Evolutionary conservation across 2,113 vertebrate species (phyloP).

Genomic region (Tichodroma muraria): DNA sequence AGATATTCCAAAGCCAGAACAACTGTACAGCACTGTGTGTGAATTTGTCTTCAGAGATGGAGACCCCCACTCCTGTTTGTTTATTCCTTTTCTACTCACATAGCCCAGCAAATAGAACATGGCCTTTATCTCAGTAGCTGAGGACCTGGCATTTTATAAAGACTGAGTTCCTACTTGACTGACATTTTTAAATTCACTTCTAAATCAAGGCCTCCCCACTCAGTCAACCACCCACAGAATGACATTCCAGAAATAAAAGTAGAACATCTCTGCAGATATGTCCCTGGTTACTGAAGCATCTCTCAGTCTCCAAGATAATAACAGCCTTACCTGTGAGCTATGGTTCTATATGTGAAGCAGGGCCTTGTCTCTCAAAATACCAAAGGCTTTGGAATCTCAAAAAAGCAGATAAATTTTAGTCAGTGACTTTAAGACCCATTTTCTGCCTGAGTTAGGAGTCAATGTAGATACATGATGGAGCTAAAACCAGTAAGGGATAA

Average conservation of each 20-base stretch:
- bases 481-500: neutral
- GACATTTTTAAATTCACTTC: neutral
- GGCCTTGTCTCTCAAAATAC: neutral
- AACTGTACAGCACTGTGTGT: accelerated
- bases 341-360: neutral
- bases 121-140: neutral
- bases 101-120: neutral
- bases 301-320: neutral
- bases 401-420: neutral
- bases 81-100: neutral
- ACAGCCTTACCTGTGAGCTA: neutral
- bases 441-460: neutral
- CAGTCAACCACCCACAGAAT: neutral
- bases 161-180: neutral
- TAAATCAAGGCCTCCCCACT: neutral
- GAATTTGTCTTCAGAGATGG: neutral
- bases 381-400: neutral
- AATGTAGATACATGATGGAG: neutral
- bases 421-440: neutral
- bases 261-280: neutral
- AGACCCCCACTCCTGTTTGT: neutral
- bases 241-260: slow-evolving; percentile 36
- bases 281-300: neutral
- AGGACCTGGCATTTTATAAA: neutral
- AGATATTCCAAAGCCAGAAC: neutral